Conservation (phyloP, 2,113 vertebrate genomes). For the Protobothrops flavoviridis region DNA sequence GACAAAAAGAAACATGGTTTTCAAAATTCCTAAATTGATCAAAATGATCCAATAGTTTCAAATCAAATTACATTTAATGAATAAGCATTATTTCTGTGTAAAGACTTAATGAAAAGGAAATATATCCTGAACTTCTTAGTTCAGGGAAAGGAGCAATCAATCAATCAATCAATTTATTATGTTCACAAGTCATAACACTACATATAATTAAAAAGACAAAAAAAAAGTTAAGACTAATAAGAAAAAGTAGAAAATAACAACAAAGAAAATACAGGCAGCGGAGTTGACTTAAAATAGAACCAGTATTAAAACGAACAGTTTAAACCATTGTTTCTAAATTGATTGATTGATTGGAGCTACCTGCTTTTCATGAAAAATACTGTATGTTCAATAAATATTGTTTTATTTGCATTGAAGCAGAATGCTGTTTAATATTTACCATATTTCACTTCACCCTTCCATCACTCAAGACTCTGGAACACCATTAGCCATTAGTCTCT, state of each 20-base stretch:
- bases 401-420: neutral
- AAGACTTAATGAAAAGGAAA: neutral
- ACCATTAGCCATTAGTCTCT: neutral
- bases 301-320: neutral
- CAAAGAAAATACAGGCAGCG: neutral
- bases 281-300: neutral
- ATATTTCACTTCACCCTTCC: neutral
- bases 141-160: neutral
- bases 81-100: neutral
- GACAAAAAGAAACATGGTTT: neutral
- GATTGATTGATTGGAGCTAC: neutral
- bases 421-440: neutral
- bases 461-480: neutral
- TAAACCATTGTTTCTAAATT: neutral
- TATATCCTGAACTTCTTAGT: neutral
- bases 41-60: neutral
- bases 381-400: neutral
- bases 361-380: rapidly evolving
- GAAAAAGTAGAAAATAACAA: neutral
- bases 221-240: neutral
- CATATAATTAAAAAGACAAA: neutral
- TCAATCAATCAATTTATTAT: neutral
- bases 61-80: neutral
- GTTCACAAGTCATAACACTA: neutral
- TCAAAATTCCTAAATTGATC: neutral